Evolutionary conservation across 2,888 invertebrate genomes (phyloP), one percentile per base, ranked within the genome.

Genomic region (Polyploca ridens): DNA sequence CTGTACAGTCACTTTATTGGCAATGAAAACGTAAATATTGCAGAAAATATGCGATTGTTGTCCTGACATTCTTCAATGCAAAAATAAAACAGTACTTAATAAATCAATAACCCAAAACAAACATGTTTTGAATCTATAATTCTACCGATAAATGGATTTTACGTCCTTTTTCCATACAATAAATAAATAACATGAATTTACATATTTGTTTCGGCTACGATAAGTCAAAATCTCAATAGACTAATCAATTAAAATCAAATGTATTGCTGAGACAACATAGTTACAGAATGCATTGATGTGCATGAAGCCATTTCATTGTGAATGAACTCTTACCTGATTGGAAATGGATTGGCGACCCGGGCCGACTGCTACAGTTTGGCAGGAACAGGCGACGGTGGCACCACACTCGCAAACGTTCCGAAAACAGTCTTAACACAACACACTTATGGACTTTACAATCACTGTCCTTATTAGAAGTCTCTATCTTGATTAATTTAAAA

Each of bases 391-490:
- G 73, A 73, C 77, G 71, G 68, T 69, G 71, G 73, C 73, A 76
- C 73, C 74, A 77, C 79, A 74, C 77, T 44, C 41, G 61, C 61
- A 62, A 63, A 49, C 60, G 54, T 46, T 64, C 57, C 41, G 66
- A 63, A 65, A 67, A 74, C 58, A 77, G 82, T 85, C 79, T 81
- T 67, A 71, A 75, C 88, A 87, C 88, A 77, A 75, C 84, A 85
- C 87, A 81, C 76, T 75, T 44, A 41, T 61, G 19, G 19, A 60
- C 11, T 38, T 70, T 72, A 67, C 64, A 76, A 76, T 76, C 87
- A 87, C 85, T 83, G 78, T 82, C 69, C 72, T 78, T 73, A 68
- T 54, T 75, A 74, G 68, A 61, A 41, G 54, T 19, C 41, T 41
- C 19, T 61, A 61, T 41, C 19, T 66, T 68, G 16, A 60, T 57